A percentile compares a stretch with the other conserved stretches of the same genome.
Conservation (phyloP, 2,113 vertebrate genomes). For the Lanius ludovicianus region DNA sequence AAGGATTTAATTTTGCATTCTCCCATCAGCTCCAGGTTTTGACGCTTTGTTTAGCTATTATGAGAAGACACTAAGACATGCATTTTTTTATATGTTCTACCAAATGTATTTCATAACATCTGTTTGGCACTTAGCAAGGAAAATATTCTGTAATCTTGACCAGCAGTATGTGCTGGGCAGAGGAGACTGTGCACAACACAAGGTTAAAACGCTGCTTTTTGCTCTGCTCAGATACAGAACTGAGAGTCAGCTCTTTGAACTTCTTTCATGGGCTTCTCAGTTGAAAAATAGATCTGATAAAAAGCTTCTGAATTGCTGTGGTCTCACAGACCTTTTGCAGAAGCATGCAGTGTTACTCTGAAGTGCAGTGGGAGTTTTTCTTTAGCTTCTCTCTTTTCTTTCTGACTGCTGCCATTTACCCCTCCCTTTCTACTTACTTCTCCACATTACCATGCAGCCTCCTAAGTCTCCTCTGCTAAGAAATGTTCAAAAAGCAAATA, state of each 20-base stretch:
- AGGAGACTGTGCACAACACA: neutral
- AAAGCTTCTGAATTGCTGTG: neutral
- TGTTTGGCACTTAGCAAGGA: constrained; percentile 34
- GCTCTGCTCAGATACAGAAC: neutral
- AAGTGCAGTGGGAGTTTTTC: neutral
- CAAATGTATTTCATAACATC: constrained; percentile 2
- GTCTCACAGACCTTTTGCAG: neutral
- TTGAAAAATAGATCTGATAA: neutral
- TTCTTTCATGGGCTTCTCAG: neutral
- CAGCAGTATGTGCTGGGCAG: neutral
- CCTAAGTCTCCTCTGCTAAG: neutral
- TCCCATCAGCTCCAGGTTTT: neutral
- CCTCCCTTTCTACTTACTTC: neutral
- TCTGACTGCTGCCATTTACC: neutral
- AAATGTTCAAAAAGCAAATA: neutral
- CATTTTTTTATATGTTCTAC: neutral
- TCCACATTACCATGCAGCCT: neutral
- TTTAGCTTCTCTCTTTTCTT: neutral
- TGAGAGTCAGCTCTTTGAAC: neutral
- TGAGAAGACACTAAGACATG: neutral
- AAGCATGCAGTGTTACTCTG: neutral
- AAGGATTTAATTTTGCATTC: neutral
- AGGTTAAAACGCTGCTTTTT: constrained; percentile 9
- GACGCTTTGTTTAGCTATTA: neutral
- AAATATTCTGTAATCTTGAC: constrained; percentile 44